These are phyloP conservation scores for Acleris cristana DNA, from an alignment of 2,888 invertebrate genomes.

Conservation along the genomic window DNA sequence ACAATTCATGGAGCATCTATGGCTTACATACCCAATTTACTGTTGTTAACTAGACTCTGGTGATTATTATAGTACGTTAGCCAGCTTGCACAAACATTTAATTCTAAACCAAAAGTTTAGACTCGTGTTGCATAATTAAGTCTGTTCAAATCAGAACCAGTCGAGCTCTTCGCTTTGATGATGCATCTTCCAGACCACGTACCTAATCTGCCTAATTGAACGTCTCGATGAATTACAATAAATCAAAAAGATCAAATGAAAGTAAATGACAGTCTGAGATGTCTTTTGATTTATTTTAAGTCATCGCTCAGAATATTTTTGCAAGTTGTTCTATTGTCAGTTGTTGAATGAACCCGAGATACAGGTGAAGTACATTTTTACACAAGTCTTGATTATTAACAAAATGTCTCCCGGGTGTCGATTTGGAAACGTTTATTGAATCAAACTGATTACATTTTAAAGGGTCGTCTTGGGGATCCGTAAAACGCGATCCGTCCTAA, in stretches of 20 bases:
- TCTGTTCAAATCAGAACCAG: background rate
- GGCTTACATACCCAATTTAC: no score
- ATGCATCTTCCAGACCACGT: background rate
- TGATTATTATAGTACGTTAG: no score
- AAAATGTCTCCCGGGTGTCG: slow-evolving; percentile 10
- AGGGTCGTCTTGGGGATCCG: slow-evolving; percentile 3
- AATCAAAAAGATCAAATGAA: slow-evolving; percentile 2
- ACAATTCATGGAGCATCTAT: no score
- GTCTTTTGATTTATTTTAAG: background rate
- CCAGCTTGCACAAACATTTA: slow-evolving; percentile 17
- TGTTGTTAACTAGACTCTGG: no score
- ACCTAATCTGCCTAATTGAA: slow-evolving; percentile 1
- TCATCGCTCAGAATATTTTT: background rate
- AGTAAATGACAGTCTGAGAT: background rate
- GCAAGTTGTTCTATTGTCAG: background rate
- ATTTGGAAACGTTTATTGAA: slow-evolving; percentile 18
- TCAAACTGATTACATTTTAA: slow-evolving; percentile 19
- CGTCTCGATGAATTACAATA: background rate
- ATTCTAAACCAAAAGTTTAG: no score
- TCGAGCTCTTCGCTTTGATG: background rate
- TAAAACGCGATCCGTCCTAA: background rate
- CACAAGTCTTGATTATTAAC: background rate
- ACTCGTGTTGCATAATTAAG: background rate
- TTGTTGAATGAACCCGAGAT: background rate
- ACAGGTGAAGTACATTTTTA: slow-evolving; percentile 5